Percentiles rank a stretch among this genome's conserved stretches.
Evolutionary conservation across 2,797 vertebrate genomes (phyloP).

Genomic region (Salarias fasciatus): DNA sequence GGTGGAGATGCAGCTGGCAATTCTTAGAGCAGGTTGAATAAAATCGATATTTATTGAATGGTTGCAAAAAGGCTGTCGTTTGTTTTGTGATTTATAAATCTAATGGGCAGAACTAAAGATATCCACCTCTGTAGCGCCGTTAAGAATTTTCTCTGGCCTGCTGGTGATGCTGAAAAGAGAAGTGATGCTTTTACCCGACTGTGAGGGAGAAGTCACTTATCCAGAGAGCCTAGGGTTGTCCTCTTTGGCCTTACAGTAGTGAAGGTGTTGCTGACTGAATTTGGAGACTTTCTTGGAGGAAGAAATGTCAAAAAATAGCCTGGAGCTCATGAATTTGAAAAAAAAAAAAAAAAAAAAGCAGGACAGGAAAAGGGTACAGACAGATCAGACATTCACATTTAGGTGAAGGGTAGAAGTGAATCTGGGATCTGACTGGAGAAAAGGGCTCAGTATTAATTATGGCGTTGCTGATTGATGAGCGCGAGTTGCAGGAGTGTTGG

Average conservation of each 20-base stretch:
- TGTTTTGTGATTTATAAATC: no score
- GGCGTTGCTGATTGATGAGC: conserved; percentile 3
- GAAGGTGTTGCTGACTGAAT: neutral
- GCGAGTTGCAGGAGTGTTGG: conserved; percentile 1
- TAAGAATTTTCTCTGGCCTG: no score
- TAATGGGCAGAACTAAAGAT: no score
- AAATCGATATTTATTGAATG: no score
- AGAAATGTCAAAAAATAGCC: neutral
- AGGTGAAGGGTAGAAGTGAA: neutral
- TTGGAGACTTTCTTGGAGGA: neutral
- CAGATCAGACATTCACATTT: neutral
- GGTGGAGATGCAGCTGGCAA: neutral
- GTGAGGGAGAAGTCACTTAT: neutral
- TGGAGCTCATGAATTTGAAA: no score
- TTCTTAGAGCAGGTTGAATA: no score
- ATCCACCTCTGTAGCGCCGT: no score
- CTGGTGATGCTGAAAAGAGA: no score
- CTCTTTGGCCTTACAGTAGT: conserved; percentile 2
- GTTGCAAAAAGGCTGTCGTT: no score
- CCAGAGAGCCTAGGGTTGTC: conserved; percentile 8
- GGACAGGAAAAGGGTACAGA: neutral
- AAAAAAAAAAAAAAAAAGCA: neutral
- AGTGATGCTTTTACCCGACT: no score
- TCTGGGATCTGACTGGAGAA: conserved; percentile 3
- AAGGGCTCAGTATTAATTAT: conserved; percentile 9